Evolutionary conservation across 2,888 invertebrate genomes (phyloP).

Genomic region (Ectemnius lituratus): DNA sequence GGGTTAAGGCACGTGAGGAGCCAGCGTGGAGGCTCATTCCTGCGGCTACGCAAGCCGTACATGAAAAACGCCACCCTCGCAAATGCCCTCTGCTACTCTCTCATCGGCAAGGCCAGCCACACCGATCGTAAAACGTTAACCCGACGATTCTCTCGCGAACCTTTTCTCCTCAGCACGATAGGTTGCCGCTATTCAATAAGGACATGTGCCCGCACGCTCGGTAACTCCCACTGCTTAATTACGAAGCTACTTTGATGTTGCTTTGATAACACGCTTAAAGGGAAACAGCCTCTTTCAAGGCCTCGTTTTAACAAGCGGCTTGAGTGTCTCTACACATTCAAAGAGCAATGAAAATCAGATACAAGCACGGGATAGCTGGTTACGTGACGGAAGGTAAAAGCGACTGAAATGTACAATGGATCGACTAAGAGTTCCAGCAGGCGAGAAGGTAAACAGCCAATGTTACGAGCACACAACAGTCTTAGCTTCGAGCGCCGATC

Average conservation of each 20-base stretch:
- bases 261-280: no score
- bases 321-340: neutral
- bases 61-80: no score
- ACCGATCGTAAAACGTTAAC: no score
- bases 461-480: slow-evolving; percentile 22
- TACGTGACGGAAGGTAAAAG: slow-evolving; percentile 17
- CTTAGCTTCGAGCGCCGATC: slow-evolving; percentile 34
- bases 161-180: no score
- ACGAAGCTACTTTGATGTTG: no score
- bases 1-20: slow-evolving; percentile 57
- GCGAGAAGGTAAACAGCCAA: slow-evolving; percentile 41
- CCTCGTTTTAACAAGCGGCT: neutral
- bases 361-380: neutral
- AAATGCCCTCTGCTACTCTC: neutral
- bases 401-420: slow-evolving; percentile 19
- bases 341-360: neutral
- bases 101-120: no score
- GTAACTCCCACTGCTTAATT: no score
- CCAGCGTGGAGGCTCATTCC: slow-evolving; percentile 20
- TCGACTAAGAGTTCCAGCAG: slow-evolving; percentile 28
- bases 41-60: neutral
- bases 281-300: neutral
- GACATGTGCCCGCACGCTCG: no score
- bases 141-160: no score
- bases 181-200: no score